Conservation (phyloP, 2,888 invertebrate species). For the Andrena camellia region DNA sequence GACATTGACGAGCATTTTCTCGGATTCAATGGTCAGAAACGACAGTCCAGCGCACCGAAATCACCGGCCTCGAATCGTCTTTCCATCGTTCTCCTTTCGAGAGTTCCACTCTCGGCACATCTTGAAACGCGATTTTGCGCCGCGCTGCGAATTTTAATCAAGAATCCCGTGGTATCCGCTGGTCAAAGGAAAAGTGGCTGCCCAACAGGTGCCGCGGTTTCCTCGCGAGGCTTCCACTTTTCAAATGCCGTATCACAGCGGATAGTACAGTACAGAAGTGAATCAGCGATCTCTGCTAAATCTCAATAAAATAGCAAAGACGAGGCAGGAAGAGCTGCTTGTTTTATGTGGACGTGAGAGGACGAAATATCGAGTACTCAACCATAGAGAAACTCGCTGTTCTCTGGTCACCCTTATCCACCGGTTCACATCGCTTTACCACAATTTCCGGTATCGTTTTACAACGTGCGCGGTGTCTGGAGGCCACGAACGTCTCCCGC, state of each 20-base stretch:
- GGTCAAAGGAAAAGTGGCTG: too few relatives aligned
- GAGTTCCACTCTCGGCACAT: neutral
- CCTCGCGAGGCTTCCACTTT: too few relatives aligned
- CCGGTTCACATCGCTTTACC: slow-evolving; percentile 50
- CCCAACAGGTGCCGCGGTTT: too few relatives aligned
- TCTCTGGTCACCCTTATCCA: slow-evolving; percentile 22
- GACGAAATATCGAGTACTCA: slow-evolving; percentile 39
- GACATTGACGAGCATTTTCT: neutral
- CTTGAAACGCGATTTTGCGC: neutral
- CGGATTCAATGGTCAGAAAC: neutral
- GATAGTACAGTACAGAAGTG: too few relatives aligned
- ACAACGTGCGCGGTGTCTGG: slow-evolving; percentile 16
- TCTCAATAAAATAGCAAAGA: slow-evolving; percentile 19
- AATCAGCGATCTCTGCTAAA: too few relatives aligned
- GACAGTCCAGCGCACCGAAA: neutral
- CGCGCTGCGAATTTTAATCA: neutral
- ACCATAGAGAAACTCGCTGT: slow-evolving; percentile 43
- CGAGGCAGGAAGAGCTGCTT: slow-evolving; percentile 4
- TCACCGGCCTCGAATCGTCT: neutral
- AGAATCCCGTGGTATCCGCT: neutral
- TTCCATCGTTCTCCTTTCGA: neutral
- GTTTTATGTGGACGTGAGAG: neutral
- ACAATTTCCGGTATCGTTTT: slow-evolving; percentile 67
- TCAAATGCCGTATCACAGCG: too few relatives aligned
- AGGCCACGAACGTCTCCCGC: slow-evolving; percentile 12